Evolutionary conservation across 2,113 vertebrate genomes (phyloP), one percentile per base, ranked within the genome.

Genomic region (Platysteira castanea): DNA sequence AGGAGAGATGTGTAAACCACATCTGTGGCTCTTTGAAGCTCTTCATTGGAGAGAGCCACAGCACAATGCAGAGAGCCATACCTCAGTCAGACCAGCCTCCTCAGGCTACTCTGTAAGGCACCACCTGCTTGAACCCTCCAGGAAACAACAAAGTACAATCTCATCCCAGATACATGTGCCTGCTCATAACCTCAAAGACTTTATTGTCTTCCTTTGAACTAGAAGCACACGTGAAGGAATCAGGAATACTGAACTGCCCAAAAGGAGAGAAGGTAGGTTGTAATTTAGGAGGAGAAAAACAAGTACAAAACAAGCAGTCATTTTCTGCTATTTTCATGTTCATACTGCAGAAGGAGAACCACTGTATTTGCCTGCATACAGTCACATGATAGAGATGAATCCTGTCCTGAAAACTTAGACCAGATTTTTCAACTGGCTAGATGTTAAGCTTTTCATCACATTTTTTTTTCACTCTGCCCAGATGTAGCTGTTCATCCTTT

Each of bases 361-460:
- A 0, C 22, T 54, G 14, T 52, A 35, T 78, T 84, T 85, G 26
- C 47, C 33, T 70, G 8, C 5, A 3, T 76, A 22, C 0, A 0
- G 24, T 28, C 17, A 56, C 8, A 3, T 30, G 52, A 27, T 14
- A 52, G 87, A 86, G 20, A 74, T 28, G 4, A 37, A 61, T 59
- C 52, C 42, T 83, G 44, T 63, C 42, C 81, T 74, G 70, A 80
- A 80, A 23, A 93, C 31, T 82, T 65, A 57, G 31, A 46, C 16
- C 4, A 61, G 44, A 54, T 80, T 70, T 95, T 87, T 93, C 87
- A 41, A 59, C 24, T 89, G 56, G 9, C 56, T 77, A 39, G 30
- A 20, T 64, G 68, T 93, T 85, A 88, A 74, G 44, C 31, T 88
- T 90, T 94, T 78, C 35, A 77, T 74, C 37, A 28, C n/a, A 15